Evolutionary conservation across 2,113 vertebrate genomes (phyloP).

Genomic region (Prunella himalayana): DNA sequence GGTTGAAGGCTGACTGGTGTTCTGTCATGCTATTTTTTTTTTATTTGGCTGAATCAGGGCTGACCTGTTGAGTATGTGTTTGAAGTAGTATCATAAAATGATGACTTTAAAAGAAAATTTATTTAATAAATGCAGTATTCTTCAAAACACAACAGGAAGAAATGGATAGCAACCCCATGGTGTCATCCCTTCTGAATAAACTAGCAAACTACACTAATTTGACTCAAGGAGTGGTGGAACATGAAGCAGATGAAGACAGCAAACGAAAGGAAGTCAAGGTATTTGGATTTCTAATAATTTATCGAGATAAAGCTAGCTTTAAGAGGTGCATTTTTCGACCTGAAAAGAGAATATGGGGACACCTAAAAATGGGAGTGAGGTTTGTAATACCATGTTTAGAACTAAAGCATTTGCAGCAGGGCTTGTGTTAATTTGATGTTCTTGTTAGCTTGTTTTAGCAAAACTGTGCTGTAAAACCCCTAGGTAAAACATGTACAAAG

Average conservation of each 20-base stretch:
- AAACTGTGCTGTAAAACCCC: neutral
- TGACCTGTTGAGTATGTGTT: neutral
- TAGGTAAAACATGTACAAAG: neutral
- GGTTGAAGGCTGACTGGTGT: neutral
- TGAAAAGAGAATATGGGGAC: neutral
- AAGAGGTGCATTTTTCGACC: neutral
- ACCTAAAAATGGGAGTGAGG: neutral
- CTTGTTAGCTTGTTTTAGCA: neutral
- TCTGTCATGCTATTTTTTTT: neutral
- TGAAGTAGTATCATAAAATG: neutral
- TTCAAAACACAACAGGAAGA: constrained; percentile 82
- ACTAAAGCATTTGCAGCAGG: neutral
- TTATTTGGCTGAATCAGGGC: neutral
- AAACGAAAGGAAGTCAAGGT: constrained; percentile 80
- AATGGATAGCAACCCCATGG: constrained; percentile 99
- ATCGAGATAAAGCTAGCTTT: neutral
- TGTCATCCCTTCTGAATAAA: constrained; percentile 94
- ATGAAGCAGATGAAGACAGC: constrained; percentile 89
- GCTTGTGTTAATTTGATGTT: neutral
- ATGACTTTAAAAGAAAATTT: neutral
- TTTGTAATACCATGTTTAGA: neutral
- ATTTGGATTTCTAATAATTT: neutral
- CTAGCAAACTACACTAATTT: constrained; percentile 96
- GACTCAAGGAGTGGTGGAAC: constrained; percentile 92
- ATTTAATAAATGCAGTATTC: neutral